These are phyloP conservation scores for Dolichomitus sp. DNA, from an alignment of 2,888 invertebrate species.

Conservation along the genomic window DNA sequence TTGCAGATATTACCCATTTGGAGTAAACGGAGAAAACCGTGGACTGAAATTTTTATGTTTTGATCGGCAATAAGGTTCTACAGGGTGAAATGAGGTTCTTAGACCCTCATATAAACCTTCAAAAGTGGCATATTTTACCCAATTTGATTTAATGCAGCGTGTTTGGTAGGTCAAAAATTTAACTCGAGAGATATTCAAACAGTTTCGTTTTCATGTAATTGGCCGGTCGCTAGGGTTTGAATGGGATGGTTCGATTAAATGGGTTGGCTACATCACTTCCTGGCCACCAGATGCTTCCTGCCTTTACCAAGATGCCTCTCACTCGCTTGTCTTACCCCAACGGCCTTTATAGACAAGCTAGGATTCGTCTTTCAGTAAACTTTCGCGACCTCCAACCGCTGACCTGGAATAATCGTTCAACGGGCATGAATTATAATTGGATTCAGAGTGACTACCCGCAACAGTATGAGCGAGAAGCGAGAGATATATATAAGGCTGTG, in stretches of 20 bases:
- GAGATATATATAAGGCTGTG: conserved; percentile 20
- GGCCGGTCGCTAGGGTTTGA: neutral
- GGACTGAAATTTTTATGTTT: too few relatives aligned
- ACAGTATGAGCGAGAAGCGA: conserved; percentile 48
- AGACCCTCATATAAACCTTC: too few relatives aligned
- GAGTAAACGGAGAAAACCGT: too few relatives aligned
- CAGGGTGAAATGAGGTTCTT: too few relatives aligned
- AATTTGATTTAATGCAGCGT: too few relatives aligned
- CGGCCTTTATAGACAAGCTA: conserved; percentile 11
- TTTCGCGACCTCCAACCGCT: conserved; percentile 70
- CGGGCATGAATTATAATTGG: conserved; percentile 81
- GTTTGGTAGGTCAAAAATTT: too few relatives aligned
- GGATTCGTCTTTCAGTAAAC: conserved; percentile 60
- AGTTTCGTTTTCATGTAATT: neutral
- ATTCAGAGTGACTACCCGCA: conserved; percentile 77
- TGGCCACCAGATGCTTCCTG: conserved; percentile 58
- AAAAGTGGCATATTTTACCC: too few relatives aligned
- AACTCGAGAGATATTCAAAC: neutral
- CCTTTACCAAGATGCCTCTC: conserved; percentile 42
- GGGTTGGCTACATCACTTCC: conserved; percentile 51
- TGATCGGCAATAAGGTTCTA: too few relatives aligned
- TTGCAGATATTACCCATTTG: too few relatives aligned
- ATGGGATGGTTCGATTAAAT: conserved; percentile 43
- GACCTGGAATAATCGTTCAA: conserved; percentile 80
- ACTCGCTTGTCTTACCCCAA: conserved; percentile 23